Evolutionary conservation across 1,140 invertebrate species (phyloP), one percentile per base, ranked within the genome.

Genomic region (Heliothis virescens): DNA sequence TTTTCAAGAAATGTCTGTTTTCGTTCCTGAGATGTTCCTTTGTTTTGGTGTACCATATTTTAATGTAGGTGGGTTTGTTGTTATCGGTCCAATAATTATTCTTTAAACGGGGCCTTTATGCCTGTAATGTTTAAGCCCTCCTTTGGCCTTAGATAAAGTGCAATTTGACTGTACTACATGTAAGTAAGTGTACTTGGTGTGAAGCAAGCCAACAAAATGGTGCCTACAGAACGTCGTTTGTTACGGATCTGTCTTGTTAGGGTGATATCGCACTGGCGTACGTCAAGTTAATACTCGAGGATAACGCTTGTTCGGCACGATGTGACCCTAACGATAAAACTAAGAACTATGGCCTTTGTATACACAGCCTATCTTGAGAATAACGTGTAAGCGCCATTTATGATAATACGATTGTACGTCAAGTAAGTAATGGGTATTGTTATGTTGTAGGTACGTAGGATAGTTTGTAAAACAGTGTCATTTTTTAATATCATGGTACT

Each of bases 401-500:
- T 72, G 34, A 55, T 72, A 71, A 26, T 29, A 67, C 29, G 18
- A 53, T 72, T 53, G 18, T 74, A 50, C 57, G 16, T 74, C 57
- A 74, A 60, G 15, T 60, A 59, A 57, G 71, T 72, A 72, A 57
- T 72, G 21, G 69, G 57, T 72, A 74, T 60, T 74, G 72, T 74
- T 74, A 74, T 15, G 57, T 74, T 59, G 72, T 74, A 48, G 18
- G 52, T 74, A 48, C 47, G 52, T 72, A 72, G 69, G 50, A 57
- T 72, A 72, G 55, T 57, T 60, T 47, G 57, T 74, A 74, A 74
- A 12, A 41, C 57, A 57, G 41, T 74, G 53, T 41, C 52, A 55
- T 60, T 74, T 74, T 74, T 59, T 74, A 60, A 60, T 60, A 74
- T 74, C 72, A 74, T 74, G 57, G 72, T 74, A 74, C 34, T 48